These are phyloP conservation scores for Xestia c-nigrum DNA, from an alignment of 2,888 invertebrate species.

Conservation along the genomic window DNA sequence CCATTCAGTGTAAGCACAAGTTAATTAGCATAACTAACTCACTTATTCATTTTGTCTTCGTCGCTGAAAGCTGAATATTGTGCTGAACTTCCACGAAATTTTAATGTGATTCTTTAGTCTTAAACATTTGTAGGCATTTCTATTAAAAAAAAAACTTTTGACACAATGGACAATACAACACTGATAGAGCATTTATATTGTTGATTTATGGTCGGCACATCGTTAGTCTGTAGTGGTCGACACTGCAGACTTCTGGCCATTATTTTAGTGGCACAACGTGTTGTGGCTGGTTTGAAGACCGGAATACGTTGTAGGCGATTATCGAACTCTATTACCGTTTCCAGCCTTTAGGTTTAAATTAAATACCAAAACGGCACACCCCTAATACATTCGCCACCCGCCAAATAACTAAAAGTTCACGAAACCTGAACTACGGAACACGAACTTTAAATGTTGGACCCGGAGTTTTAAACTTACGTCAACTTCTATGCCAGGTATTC, in stretches of 20 bases:
- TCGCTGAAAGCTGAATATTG: constrained; percentile 12
- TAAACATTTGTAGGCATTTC: not conserved
- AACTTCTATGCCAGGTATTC: constrained; percentile 91
- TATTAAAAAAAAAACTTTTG: not conserved
- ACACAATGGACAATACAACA: not conserved
- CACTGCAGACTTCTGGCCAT: not conserved
- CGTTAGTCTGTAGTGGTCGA: not conserved
- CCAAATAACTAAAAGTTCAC: constrained; percentile 6
- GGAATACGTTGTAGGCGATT: not conserved
- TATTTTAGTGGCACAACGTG: not conserved
- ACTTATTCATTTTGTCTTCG: constrained; percentile 30
- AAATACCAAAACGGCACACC: not conserved
- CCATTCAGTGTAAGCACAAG: constrained; percentile 2
- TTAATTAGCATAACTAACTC: constrained; percentile 25
- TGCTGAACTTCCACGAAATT: not conserved
- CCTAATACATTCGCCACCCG: not conserved
- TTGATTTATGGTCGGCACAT: not conserved
- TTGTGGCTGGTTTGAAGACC: not conserved
- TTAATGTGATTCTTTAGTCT: constrained; percentile 2
- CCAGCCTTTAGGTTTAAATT: not conserved
- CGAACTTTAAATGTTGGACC: constrained; percentile 22
- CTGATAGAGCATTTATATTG: not conserved
- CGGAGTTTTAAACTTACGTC: constrained; percentile 85
- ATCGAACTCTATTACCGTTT: not conserved
- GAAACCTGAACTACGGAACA: constrained; percentile 18